Conservation (phyloP, 2,113 vertebrate genomes). For the Erythrolamprus reginae region DNA sequence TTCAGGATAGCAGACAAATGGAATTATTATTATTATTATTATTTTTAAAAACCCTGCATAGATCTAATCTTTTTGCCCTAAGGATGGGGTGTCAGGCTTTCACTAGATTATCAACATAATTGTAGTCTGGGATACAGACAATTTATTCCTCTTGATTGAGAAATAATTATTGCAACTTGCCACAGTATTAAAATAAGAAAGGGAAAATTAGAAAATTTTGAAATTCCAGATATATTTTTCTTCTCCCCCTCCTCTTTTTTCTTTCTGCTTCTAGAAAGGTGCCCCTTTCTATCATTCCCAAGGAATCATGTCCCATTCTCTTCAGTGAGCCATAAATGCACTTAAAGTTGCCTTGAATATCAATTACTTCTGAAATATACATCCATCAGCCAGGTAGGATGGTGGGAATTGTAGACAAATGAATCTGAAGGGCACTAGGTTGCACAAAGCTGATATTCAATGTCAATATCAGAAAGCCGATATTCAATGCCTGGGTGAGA, state of each 20-base stretch:
- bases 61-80: slow-evolving; percentile 2
- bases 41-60: not conserved
- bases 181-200: slow-evolving; percentile 1
- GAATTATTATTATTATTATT: not conserved
- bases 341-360: not conserved
- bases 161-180: slow-evolving; percentile 11
- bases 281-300: not conserved
- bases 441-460: not conserved
- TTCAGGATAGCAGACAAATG: not conserved
- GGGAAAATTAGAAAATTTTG: not conserved
- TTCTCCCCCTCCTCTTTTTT: not conserved
- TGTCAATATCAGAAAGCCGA: too few relatives aligned
- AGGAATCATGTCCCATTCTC: not conserved
- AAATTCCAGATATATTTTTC: not conserved
- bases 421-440: not conserved
- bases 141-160: slow-evolving; percentile 12
- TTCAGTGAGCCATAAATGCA: not conserved
- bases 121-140: slow-evolving; percentile 20
- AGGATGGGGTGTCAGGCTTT: not conserved
- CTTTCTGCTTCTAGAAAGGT: not conserved
- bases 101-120: slow-evolving; percentile 1
- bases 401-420: not conserved
- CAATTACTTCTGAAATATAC: not conserved
- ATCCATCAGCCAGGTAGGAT: not conserved
- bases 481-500: too few relatives aligned